Percentiles rank a stretch among this genome's conserved stretches.
These are phyloP conservation scores for Hybos culiciformis DNA, from an alignment of 2,888 invertebrate species.

Conservation along the genomic window DNA sequence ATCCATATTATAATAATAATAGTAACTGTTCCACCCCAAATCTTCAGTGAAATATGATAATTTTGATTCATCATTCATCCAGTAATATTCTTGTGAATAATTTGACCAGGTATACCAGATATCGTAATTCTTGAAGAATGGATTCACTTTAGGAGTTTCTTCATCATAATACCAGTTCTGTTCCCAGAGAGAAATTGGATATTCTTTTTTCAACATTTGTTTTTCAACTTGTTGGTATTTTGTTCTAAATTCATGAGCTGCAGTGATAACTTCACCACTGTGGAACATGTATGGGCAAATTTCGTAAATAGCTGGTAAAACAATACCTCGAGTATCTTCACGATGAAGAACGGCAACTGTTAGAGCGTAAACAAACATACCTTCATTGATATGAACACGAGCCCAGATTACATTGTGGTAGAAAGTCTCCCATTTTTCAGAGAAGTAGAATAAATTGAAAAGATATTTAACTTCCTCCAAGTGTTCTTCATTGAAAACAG, in stretches of 20 bases:
- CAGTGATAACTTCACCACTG: constrained; percentile 53
- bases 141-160: background rate
- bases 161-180: background rate
- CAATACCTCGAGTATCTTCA: constrained; percentile 48
- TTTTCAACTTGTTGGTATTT: background rate
- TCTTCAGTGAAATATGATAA: constrained; percentile 62
- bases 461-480: constrained; percentile 19
- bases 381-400: constrained; percentile 55
- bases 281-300: constrained; percentile 65
- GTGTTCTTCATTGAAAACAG: background rate
- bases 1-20: constrained; percentile 46
- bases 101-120: background rate
- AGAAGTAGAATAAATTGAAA: constrained; percentile 44
- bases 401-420: constrained; percentile 45
- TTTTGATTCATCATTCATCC: constrained; percentile 39
- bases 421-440: constrained; percentile 47
- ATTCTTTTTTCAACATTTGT: background rate
- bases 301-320: constrained; percentile 60
- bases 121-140: background rate
- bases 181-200: background rate
- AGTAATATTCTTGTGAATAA: constrained; percentile 1
- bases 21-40: constrained; percentile 49
- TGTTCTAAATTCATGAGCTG: constrained; percentile 50
- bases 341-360: constrained; percentile 55
- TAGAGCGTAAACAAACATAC: constrained; percentile 58